Percentiles rank a stretch among this genome's conserved stretches.
These are phyloP conservation scores for Oscheius sp. DNA, from an alignment of 1,140 invertebrate genomes.

Conservation along the genomic window DNA sequence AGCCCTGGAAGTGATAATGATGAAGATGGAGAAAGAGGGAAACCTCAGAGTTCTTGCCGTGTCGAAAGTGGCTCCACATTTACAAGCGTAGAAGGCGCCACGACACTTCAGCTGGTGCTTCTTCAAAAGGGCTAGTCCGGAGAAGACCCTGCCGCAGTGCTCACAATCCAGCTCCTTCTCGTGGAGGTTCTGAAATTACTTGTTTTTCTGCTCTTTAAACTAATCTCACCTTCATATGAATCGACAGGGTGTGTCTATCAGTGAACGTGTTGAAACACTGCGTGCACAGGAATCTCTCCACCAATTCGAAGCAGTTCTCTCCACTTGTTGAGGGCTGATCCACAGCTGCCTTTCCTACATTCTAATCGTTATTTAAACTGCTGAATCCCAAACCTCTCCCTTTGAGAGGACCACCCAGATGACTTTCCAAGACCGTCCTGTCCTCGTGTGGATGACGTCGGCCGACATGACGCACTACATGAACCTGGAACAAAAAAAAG, in stretches of 20 bases:
- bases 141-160: background rate
- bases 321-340: background rate
- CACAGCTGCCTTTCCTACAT: too few relatives aligned
- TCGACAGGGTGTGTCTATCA: background rate
- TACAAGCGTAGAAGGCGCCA: background rate
- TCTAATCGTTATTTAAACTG: background rate
- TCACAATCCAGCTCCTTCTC: background rate
- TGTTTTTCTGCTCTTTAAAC: background rate
- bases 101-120: background rate
- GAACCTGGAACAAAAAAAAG: conserved; percentile 1
- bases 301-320: background rate
- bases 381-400: background rate
- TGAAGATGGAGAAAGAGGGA: background rate
- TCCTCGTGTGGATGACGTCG: conserved; percentile 21
- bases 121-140: background rate
- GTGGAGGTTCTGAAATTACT: conserved; percentile 1
- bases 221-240: background rate
- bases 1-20: background rate
- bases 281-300: background rate
- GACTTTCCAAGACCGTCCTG: background rate
- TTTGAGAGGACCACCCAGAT: background rate
- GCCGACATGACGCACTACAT: conserved; percentile 14
- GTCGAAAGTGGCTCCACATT: background rate
- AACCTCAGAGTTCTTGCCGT: background rate
- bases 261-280: background rate